phyloP scores from a whole-genome alignment of 2,797 vertebrate genomes.

The Cygnus olor region DNA sequence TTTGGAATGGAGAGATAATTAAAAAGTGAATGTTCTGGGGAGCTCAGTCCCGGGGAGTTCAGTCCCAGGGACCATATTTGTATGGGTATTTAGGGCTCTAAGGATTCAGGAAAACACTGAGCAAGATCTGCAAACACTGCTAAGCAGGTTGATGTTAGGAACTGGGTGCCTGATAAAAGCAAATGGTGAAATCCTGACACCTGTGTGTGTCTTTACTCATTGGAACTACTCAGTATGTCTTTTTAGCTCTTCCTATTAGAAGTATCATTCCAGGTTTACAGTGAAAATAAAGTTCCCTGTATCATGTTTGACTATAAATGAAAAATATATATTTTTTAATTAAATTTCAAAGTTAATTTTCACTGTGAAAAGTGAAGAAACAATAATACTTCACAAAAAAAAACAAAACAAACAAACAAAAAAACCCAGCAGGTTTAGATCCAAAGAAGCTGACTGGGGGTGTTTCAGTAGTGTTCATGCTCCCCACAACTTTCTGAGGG shows the following conservation, averaged over 20 bases:
- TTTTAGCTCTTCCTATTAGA: background rate
- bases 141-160: background rate
- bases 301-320: background rate
- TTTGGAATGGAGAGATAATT: background rate
- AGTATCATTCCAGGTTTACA: background rate
- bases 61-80: background rate
- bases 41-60: background rate
- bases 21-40: background rate
- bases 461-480: fast-evolving
- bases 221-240: background rate
- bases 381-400: background rate
- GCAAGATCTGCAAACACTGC: background rate
- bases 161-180: background rate
- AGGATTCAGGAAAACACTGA: background rate
- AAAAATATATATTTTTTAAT: background rate
- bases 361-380: background rate
- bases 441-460: background rate
- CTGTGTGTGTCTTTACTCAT: background rate
- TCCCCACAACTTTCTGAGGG: background rate
- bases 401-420: background rate
- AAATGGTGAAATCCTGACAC: background rate
- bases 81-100: background rate
- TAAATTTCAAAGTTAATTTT: background rate
- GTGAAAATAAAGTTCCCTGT: background rate
- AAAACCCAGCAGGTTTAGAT: background rate